Base-by-base conservation (phyloP, 2,888 invertebrate genomes). In the Amphiduros pacificus region DNA sequence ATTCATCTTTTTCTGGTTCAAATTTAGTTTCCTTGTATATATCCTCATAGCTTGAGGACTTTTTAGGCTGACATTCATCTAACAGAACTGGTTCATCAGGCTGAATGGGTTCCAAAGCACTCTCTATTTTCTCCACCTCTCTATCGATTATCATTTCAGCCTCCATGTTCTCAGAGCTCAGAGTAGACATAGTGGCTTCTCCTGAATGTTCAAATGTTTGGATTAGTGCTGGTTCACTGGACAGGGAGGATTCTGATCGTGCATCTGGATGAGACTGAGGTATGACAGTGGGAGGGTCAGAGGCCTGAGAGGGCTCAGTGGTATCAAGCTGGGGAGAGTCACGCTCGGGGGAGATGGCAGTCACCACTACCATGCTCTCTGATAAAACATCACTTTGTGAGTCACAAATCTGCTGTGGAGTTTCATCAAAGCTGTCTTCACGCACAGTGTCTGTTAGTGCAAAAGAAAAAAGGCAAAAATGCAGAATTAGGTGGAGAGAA, bases 171-270 rank as follows among this genome's bases (percentile, higher is more conserved):
- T 74, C 75, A 17, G 74, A 72, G 58, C 74, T 72, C 54, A 73
- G 58, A 28, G 69, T 73, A 0, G 74, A 72, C 41, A 70, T 68
- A 6, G 72, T 73, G 55, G 66, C 78, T 55, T 74, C 77, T 24
- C 71, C 77, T 14, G 79, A 79, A 26, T 75, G 75, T 64, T 80
- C 78, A 26, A 78, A 62, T 29, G 75, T 76, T 67, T 81, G 73
- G 64, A 71, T 76, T 70, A 67, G 73, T 71, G 74, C 74, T 52
- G 67, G 69, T 52, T 75, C 74, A 62, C 73, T 75, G 9, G 75
- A 74, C 20, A 68, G 68, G 26, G 61, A 74, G 22, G 44, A 56
- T 20, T 56, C 61, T 20, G 51, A 29, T 9, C 52, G n/a, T n/a
- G n/a, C n/a, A n/a, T n/a, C n/a, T n/a, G n/a, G n/a, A n/a, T n/a